These are phyloP conservation scores for Hydrozoanthus tunicans DNA, from an alignment of 64 coral and sea anemone genomes.

Conservation along the genomic window DNA sequence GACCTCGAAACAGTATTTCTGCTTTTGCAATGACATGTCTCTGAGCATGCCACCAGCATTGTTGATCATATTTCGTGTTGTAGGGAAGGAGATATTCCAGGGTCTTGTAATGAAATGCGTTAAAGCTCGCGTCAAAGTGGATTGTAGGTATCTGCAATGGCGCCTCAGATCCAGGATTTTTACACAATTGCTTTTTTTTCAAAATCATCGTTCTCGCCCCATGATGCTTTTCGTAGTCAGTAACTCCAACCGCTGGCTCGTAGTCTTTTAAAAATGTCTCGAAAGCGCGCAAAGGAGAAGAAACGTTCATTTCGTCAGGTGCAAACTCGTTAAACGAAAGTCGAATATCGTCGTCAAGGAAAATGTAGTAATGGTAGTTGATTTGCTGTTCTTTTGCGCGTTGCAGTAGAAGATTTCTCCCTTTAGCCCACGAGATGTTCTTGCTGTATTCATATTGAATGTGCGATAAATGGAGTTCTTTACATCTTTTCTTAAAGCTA, in stretches of 20 bases:
- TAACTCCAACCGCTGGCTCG: slow-evolving; percentile 50
- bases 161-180: neutral
- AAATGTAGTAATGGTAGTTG: slow-evolving; percentile 54
- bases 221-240: slow-evolving; percentile 53
- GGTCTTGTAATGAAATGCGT: slow-evolving; percentile 56
- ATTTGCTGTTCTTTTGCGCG: neutral
- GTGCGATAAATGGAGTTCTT: neutral
- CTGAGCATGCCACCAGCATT: slow-evolving; percentile 68
- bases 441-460: neutral
- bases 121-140: slow-evolving; percentile 70
- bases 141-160: slow-evolving; percentile 14
- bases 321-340: slow-evolving; percentile 21
- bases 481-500: slow-evolving; percentile 2
- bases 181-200: slow-evolving; percentile 43
- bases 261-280: slow-evolving; percentile 39
- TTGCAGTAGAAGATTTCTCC: slow-evolving; percentile 41
- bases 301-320: neutral
- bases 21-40: slow-evolving; percentile 52
- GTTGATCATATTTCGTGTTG: slow-evolving; percentile 25
- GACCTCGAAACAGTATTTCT: slow-evolving; percentile 67
- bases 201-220: slow-evolving; percentile 18
- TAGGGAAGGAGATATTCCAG: slow-evolving; percentile 58
- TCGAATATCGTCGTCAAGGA: slow-evolving; percentile 63
- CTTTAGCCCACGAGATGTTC: slow-evolving; percentile 57
- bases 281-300: slow-evolving; percentile 52